Base-by-base conservation (phyloP, 1,140 invertebrate genomes). In the Anagrus nilaparvatae region DNA sequence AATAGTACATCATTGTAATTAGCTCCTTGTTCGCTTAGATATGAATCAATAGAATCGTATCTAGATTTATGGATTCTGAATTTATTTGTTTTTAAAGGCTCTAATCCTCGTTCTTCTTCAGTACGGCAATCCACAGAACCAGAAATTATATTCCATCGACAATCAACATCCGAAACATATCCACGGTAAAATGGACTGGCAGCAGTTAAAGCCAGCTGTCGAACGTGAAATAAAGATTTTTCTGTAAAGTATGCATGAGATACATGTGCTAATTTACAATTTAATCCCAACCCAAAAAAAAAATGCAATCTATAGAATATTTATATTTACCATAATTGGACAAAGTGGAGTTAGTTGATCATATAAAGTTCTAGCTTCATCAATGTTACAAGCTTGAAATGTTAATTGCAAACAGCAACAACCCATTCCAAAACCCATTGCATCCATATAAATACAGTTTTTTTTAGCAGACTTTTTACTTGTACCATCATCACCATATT, bases 391-490 rank as follows among this genome's bases (percentile, higher is more conserved):
- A 0, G 97, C 94, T 71, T 96, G 87, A 66, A 94, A 96, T 21
- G 90, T 94, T 17, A 95, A 71, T 65, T 99, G 97, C 8, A 99
- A 72, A 63, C 96, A 99, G 57, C 88, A 97, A 60, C 89, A 95
- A 23, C 96, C 96, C 97, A 99, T 99, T 28, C 97, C 97, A 67
- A 99, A 99, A 23, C 92, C 95, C 94, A 99, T 99, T 1, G 92
- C 88, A 66, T 99, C 96, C 82, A 99, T 83, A 54, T 96, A 92
- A 44, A 98, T 82, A 58, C 91, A 87, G 71, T 95, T 82, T 3
- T 82, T 79, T 51, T 77, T 68, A 2, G 81, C 78, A n/a, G 76
- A 78, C 29, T 67, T 71, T 13, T 54, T 69, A 59, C 62, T 75
- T 43, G 76, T 78, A 16, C 84, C 78, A 61, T 91, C 84, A 47